These are phyloP conservation scores for Catostylus mosaicus DNA, from an alignment of 30 jellyfish, hydroid and myxozoan genomes.

Conservation along the genomic window DNA sequence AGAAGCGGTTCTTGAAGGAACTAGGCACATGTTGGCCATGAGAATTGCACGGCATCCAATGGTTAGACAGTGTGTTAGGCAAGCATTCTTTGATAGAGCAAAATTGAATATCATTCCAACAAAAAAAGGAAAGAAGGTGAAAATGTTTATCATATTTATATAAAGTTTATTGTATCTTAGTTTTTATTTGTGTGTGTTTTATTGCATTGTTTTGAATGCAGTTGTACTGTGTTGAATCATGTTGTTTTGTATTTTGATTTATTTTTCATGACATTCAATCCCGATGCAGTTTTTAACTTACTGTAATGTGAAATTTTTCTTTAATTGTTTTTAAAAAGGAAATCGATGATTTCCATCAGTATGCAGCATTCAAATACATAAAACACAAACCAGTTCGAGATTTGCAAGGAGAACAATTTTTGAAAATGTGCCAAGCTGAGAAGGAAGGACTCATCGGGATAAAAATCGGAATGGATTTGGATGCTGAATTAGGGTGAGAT, in stretches of 20 bases:
- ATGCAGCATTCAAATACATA: conserved; percentile 92
- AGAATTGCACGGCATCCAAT: conserved; percentile 91
- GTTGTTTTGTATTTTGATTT: neutral
- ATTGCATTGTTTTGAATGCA: neutral
- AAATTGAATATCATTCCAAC: conserved; percentile 87
- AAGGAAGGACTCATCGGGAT: conserved; percentile 85
- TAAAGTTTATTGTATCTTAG: neutral
- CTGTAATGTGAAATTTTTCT: neutral
- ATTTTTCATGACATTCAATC: neutral
- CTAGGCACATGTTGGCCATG: conserved; percentile 96
- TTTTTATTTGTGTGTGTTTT: neutral
- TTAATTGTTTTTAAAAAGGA: conserved; percentile 51
- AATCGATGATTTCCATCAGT: conserved; percentile 88
- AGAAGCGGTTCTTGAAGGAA: conserved; percentile 95
- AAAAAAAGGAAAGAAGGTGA: conserved; percentile 93
- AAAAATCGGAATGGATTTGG: conserved; percentile 76
- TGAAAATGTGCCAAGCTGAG: conserved; percentile 95
- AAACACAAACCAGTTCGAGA: conserved; percentile 95
- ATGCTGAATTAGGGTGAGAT: conserved; percentile 66
- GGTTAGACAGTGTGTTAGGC: conserved; percentile 87
- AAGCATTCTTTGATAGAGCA: conserved; percentile 88
- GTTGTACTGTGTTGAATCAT: neutral
- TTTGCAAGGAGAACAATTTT: conserved; percentile 92
- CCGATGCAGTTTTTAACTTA: neutral
- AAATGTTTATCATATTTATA: neutral